Evolutionary conservation across 1,140 invertebrate genomes (phyloP).

Genomic region (Leptinotarsa lineolata): DNA sequence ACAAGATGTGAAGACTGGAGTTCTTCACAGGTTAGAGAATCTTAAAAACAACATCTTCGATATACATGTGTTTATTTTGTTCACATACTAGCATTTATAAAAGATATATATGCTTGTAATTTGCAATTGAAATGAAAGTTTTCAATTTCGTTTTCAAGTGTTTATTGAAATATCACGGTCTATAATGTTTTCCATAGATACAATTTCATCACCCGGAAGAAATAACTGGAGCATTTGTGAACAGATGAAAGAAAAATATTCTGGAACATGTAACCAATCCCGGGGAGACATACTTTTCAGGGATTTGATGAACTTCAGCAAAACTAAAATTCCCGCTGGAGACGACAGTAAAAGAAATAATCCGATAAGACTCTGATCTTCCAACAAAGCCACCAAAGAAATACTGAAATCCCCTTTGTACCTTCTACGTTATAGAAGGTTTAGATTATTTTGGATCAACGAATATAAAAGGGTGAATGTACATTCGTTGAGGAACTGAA

Average conservation of each 20-base stretch:
- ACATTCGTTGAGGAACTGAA: neutral
- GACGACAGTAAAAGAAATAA: constrained; percentile 32
- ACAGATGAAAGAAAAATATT: neutral
- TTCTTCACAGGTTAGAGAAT: too few relatives aligned
- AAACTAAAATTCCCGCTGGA: constrained; percentile 29
- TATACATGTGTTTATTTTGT: too few relatives aligned
- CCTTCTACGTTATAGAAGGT: constrained; percentile 25
- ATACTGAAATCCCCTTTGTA: constrained; percentile 33
- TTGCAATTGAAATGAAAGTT: too few relatives aligned
- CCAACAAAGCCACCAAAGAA: constrained; percentile 33
- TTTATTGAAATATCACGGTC: too few relatives aligned
- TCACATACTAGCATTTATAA: too few relatives aligned
- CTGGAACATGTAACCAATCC: constrained; percentile 6
- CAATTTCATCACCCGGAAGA: neutral
- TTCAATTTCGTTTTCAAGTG: too few relatives aligned
- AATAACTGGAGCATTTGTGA: neutral
- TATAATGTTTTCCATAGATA: too few relatives aligned
- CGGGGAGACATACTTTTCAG: constrained; percentile 20
- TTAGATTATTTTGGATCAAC: constrained; percentile 26
- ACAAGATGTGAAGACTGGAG: too few relatives aligned
- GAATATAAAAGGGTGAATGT: constrained; percentile 23
- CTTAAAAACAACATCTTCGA: too few relatives aligned
- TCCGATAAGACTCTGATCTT: constrained; percentile 32
- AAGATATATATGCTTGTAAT: too few relatives aligned
- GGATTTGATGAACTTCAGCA: constrained; percentile 30